Conservation (phyloP, 2,797 vertebrate species). For the Cyprinella venusta region DNA sequence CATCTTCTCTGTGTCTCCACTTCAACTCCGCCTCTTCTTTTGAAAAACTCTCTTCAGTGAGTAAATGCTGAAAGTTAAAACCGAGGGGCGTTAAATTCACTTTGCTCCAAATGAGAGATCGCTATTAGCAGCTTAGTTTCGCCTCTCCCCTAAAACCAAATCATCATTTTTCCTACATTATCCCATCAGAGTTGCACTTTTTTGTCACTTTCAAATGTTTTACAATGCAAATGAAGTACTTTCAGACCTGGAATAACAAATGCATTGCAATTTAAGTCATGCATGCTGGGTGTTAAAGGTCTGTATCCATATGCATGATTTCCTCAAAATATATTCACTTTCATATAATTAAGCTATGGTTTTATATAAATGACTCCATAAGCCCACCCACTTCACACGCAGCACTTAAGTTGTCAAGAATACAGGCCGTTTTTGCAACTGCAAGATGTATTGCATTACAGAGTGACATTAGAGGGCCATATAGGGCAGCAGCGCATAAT, state of each 20-base stretch:
- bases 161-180: background rate
- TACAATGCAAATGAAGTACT: background rate
- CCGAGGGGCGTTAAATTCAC: conserved; percentile 25
- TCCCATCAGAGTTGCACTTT: background rate
- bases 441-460: conserved; percentile 31
- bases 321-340: conserved; percentile 15
- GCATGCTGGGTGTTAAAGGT: conserved; percentile 13
- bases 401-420: conserved; percentile 37
- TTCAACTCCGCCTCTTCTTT: background rate
- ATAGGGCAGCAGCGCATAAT: conserved; percentile 30
- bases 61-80: conserved; percentile 44
- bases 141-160: background rate
- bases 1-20: conserved; percentile 4
- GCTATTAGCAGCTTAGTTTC: conserved; percentile 1
- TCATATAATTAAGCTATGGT: conserved; percentile 14
- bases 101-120: conserved; percentile 25
- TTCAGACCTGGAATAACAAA: conserved; percentile 1
- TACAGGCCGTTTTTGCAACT: background rate
- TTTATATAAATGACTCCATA: conserved; percentile 23
- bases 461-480: conserved; percentile 12
- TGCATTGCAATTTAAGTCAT: background rate
- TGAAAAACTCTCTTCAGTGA: conserved; percentile 24
- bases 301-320: conserved; percentile 21
- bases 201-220: background rate
- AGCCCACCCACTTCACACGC: background rate